Evolutionary conservation across 2,113 vertebrate species (phyloP).

Genomic region (Pogona vitticeps): DNA sequence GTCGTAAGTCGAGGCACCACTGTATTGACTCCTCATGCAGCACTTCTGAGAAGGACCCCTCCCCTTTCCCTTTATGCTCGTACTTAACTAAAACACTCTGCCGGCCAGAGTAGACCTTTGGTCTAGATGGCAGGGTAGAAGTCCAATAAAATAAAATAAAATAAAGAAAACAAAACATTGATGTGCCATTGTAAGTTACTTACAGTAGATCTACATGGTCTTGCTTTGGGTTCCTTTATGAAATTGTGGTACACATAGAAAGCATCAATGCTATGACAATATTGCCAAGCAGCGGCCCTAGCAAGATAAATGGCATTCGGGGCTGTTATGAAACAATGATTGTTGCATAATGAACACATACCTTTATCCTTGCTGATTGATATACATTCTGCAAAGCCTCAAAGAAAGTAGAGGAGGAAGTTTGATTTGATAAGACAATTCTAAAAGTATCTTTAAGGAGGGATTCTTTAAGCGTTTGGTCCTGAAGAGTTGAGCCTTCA

Average conservation of each 20-base stretch:
- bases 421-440: conserved; percentile 81
- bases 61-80: too few relatives aligned
- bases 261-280: background rate
- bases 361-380: conserved; percentile 60
- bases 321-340: background rate
- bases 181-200: too few relatives aligned
- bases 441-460: conserved; percentile 87
- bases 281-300: background rate
- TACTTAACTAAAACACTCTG: too few relatives aligned
- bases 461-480: conserved; percentile 83
- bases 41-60: too few relatives aligned
- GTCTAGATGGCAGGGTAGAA: too few relatives aligned
- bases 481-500: conserved; percentile 71
- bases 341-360: conserved; percentile 34
- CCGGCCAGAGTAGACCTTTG: too few relatives aligned
- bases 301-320: background rate
- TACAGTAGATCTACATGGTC: too few relatives aligned
- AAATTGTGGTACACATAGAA: background rate
- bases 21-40: too few relatives aligned
- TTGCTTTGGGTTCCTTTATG: too few relatives aligned
- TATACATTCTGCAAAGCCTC: conserved; percentile 62
- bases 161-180: too few relatives aligned
- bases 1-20: too few relatives aligned
- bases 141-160: too few relatives aligned
- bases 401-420: conserved; percentile 53